A percentile compares a stretch with the other conserved stretches of the same genome.
These are phyloP conservation scores for Ctena decussata DNA, from an alignment of 2,888 invertebrate species.

Conservation along the genomic window DNA sequence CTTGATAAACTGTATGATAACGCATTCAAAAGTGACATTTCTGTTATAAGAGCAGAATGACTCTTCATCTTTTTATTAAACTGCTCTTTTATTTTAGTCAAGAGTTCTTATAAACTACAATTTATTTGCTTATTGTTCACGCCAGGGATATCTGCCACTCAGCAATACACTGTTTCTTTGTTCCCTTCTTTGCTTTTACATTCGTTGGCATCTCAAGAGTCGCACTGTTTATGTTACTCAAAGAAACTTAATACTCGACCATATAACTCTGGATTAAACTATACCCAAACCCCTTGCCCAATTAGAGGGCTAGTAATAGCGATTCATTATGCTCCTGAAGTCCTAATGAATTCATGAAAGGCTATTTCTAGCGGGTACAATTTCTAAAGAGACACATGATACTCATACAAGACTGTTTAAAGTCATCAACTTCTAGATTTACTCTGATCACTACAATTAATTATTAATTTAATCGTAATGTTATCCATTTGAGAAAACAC, in stretches of 20 bases:
- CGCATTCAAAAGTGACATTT: neutral
- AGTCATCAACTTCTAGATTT: too few species aligned
- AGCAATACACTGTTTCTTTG: neutral
- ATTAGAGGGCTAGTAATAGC: conserved; percentile 1
- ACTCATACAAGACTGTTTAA: neutral
- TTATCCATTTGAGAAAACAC: too few species aligned
- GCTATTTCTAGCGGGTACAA: neutral
- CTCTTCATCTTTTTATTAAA: neutral
- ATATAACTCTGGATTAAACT: neutral
- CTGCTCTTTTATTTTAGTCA: conserved; percentile 6
- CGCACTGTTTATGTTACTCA: neutral
- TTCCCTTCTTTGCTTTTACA: neutral
- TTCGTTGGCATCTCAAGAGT: neutral
- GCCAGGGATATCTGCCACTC: conserved; percentile 9
- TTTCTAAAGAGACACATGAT: neutral
- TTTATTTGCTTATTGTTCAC: conserved; percentile 12
- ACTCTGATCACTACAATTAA: too few species aligned
- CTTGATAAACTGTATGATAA: conserved; percentile 1
- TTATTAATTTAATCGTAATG: too few species aligned
- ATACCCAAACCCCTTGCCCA: neutral
- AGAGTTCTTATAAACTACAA: conserved; percentile 3
- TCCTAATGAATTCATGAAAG: neutral
- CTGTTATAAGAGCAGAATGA: neutral
- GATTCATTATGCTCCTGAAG: neutral
- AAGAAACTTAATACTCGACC: neutral